Percentiles rank a stretch among this genome's conserved stretches.
These are phyloP conservation scores for Pluvianellus socialis DNA, from an alignment of 2,113 vertebrate genomes.

Conservation along the genomic window DNA sequence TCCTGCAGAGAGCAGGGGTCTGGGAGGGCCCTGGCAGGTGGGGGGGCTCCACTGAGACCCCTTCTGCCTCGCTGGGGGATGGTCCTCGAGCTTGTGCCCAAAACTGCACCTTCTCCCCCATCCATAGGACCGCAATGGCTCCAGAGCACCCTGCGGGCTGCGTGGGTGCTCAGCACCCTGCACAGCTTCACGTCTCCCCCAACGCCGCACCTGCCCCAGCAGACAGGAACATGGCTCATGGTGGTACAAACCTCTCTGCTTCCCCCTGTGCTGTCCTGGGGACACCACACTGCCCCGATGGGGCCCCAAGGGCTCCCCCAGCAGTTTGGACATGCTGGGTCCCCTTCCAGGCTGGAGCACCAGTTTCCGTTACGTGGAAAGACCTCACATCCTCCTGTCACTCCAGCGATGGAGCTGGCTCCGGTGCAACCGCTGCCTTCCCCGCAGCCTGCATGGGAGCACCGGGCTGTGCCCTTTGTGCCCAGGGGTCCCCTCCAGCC, in stretches of 20 bases:
- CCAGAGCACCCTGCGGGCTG: no score
- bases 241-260: background rate
- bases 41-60: background rate
- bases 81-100: background rate
- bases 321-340: background rate
- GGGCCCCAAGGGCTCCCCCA: background rate
- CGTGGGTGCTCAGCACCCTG: no score
- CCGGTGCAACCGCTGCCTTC: background rate
- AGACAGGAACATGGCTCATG: no score
- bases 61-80: background rate
- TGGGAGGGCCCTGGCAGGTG: background rate
- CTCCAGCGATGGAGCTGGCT: background rate
- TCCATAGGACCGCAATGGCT: accelerated
- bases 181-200: no score
- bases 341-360: background rate
- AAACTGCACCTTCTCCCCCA: background rate
- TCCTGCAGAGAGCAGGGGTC: background rate
- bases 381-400: background rate
- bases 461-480: background rate
- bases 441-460: background rate
- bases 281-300: background rate
- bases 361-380: background rate
- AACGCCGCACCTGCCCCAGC: no score
- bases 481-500: background rate
- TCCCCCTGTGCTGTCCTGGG: background rate